Evolutionary conservation across 2,888 invertebrate species (phyloP), one percentile per base, ranked within the genome.

Genomic region (Vandiemenella viatica): DNA sequence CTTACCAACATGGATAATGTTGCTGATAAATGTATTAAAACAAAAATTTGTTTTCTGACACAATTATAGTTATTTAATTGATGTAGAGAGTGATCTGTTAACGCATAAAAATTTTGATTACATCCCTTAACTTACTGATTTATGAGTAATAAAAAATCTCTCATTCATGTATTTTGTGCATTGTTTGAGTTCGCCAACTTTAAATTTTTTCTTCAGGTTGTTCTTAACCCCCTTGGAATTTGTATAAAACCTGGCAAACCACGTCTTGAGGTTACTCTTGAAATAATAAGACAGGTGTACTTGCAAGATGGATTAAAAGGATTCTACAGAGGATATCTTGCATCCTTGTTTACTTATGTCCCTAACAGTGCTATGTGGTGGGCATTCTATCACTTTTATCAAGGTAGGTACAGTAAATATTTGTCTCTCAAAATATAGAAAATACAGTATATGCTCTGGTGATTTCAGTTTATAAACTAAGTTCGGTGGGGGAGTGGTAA

Each of bases 331-430:
- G 96, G 96, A 0, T 97, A 95, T 63, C 73, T 83, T 20, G 91
- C 95, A 1, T 95, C 95, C 21, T 68, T 97, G 10, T 83, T 86
- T 57, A 85, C 92, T 0, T 96, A 92, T 65, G 93, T 93, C 42
- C 95, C 96, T 13, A 95, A 92, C 67, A 92, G 91, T 16, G 95
- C 93, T n/a, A 74, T 95, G 42, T 96, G 96, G 95, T 97, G 96
- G 96, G 84, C 81, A 17, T 82, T 93, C 59, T 96, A 96, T 66
- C 90, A 91, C 55, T 72, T 84, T 40, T 95, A 92, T 67, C 90
- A 92, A 79, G 90, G 93, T 92, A 66, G 60, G 61, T 45, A 19
- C 38, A 2, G n/a, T 26, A 13, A 26, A 26, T n/a, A 13, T 26
- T 26, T 10, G 32, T 26, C 32, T 13, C 32, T 26, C 32, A 26